phyloP scores from a whole-genome alignment of 2,888 invertebrate species.

The Torymus texanus region DNA sequence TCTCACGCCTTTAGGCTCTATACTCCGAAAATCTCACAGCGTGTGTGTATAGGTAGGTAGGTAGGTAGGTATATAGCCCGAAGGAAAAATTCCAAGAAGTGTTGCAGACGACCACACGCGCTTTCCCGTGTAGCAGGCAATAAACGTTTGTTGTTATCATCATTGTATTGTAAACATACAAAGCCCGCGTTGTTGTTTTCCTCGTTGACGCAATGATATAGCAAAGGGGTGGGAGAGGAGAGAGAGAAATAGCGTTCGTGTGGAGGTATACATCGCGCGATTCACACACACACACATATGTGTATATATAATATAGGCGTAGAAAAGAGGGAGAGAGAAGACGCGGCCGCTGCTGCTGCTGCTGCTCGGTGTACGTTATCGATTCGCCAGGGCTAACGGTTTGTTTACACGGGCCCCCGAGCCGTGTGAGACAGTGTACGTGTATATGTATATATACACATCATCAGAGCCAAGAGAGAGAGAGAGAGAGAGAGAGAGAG shows the following conservation, averaged over 20 bases:
- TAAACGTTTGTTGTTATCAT: too few relatives aligned
- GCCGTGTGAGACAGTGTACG: not conserved
- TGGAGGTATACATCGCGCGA: not conserved
- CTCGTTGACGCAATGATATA: too few relatives aligned
- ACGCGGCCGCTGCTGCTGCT: not conserved
- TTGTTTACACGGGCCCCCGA: constrained; percentile 45
- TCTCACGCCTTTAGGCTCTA: not conserved
- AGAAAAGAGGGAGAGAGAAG: not conserved
- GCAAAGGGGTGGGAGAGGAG: too few relatives aligned
- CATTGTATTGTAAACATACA: too few relatives aligned
- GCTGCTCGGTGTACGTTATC: constrained; percentile 26
- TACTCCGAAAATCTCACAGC: too few relatives aligned
- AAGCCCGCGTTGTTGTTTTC: too few relatives aligned
- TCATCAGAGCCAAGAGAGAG: too few relatives aligned
- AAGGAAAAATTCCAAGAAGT: not conserved
- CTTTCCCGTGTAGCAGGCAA: too few relatives aligned
- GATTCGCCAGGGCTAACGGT: constrained; percentile 51
- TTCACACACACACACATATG: not conserved
- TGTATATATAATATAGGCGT: not conserved
- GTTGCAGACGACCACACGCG: too few relatives aligned
- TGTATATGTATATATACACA: too few relatives aligned
- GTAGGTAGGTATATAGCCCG: too few relatives aligned
- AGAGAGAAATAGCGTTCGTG: not conserved
- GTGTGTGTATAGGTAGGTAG: too few relatives aligned
- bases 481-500: constrained; percentile 34